Evolutionary conservation across 1,140 invertebrate species (phyloP).

Genomic region (Palaemon carinicauda): DNA sequence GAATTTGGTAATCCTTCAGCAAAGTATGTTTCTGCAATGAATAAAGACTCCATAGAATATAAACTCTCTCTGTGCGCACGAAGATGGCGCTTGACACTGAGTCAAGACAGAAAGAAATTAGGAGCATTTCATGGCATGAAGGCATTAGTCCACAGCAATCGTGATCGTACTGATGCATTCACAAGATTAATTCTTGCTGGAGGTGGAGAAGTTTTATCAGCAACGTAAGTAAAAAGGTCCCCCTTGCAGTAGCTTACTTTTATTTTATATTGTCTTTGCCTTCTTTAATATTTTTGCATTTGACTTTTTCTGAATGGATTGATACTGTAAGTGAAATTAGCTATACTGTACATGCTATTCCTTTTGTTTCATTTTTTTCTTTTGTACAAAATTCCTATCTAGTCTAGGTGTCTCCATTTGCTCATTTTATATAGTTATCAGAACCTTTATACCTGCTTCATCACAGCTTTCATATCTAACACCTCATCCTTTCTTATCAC

Average conservation of each 20-base stretch:
- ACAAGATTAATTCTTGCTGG: constrained; percentile 33
- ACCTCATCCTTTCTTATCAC: no score
- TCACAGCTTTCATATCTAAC: no score
- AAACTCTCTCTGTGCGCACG: constrained; percentile 64
- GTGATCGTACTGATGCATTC: constrained; percentile 16
- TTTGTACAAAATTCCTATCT: no score
- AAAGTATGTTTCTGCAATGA: constrained; percentile 18
- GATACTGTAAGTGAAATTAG: no score
- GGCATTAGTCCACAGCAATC: constrained; percentile 28
- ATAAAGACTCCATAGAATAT: constrained; percentile 18
- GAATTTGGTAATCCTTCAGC: constrained; percentile 64
- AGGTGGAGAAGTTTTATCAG: constrained; percentile 18
- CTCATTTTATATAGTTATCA: no score
- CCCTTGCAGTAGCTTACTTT: neutral
- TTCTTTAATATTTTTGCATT: no score
- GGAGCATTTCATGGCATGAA: constrained; percentile 24
- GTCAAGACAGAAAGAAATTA: neutral
- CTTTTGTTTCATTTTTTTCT: no score
- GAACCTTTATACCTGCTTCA: no score
- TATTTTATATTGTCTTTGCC: neutral
- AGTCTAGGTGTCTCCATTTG: no score
- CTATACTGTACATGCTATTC: no score
- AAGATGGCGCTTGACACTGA: constrained; percentile 62
- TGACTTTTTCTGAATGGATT: no score
- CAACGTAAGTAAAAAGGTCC: neutral